A percentile compares a stretch with the other conserved stretches of the same genome.
These are phyloP conservation scores for Aphidius ervi DNA, from an alignment of 1,140 invertebrate genomes.

Conservation along the genomic window DNA sequence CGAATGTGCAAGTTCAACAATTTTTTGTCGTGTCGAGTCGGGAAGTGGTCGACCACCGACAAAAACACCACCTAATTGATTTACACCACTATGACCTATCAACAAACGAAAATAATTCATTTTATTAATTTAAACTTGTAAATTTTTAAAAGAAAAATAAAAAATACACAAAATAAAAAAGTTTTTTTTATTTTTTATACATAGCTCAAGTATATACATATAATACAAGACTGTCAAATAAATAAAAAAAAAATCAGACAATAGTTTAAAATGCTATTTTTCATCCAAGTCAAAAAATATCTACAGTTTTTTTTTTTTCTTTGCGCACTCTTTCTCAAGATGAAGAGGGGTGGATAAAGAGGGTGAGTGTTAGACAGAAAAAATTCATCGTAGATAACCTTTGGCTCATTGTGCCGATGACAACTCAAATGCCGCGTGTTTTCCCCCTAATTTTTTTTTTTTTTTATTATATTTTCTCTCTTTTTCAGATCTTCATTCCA, in stretches of 20 bases:
- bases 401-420: constrained; percentile 29
- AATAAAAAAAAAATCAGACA: constrained; percentile 11
- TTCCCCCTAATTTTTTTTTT: constrained; percentile 6
- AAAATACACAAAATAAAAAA: neutral
- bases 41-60: constrained; percentile 95
- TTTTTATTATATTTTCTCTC: constrained; percentile 16
- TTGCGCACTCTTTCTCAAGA: no score
- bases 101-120: constrained; percentile 14
- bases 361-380: no score
- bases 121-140: neutral
- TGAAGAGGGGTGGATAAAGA: no score
- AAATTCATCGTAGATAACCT: constrained; percentile 28
- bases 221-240: constrained; percentile 5
- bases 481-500: constrained; percentile 17
- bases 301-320: no score
- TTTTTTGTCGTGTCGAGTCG: constrained; percentile 91
- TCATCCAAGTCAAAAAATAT: no score
- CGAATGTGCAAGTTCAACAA: constrained; percentile 90
- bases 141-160: constrained; percentile 3
- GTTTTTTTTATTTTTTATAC: no score
- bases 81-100: constrained; percentile 91
- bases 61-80: constrained; percentile 97
- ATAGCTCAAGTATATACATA: neutral
- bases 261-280: constrained; percentile 8
- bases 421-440: constrained; percentile 19